Evolutionary conservation across 1,140 invertebrate genomes (phyloP).

Genomic region (Heliconius eleuchia): DNA sequence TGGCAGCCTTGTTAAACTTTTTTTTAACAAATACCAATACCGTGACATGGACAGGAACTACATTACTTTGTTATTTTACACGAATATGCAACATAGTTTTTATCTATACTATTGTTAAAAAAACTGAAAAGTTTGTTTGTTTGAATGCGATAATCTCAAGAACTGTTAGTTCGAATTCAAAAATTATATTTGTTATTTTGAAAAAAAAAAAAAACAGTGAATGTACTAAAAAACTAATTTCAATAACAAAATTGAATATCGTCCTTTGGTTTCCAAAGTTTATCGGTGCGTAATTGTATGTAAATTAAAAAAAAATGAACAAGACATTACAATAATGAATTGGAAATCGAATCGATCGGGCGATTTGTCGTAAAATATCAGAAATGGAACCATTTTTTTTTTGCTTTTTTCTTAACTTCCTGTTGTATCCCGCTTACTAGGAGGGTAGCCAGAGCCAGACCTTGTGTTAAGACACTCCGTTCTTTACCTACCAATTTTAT

Average conservation of each 20-base stretch:
- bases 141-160: too few relatives aligned
- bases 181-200: too few relatives aligned
- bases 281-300: neutral
- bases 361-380: constrained; percentile 33
- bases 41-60: neutral
- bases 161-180: too few relatives aligned
- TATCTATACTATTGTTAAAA: neutral
- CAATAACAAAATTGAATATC: neutral
- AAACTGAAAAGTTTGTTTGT: too few relatives aligned
- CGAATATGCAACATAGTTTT: neutral
- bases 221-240: neutral
- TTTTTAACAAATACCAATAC: neutral
- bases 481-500: neutral
- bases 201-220: too few relatives aligned
- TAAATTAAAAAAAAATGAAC: neutral
- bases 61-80: neutral
- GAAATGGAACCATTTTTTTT: constrained; percentile 21
- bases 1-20: neutral
- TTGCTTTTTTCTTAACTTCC: neutral
- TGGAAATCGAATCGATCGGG: constrained; percentile 21
- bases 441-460: neutral
- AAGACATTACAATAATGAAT: constrained; percentile 23
- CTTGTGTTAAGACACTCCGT: neutral
- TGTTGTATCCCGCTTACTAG: neutral
- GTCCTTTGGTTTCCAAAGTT: neutral